phyloP scores from a whole-genome alignment of 2,797 vertebrate genomes.

The Chelonia mydas region DNA sequence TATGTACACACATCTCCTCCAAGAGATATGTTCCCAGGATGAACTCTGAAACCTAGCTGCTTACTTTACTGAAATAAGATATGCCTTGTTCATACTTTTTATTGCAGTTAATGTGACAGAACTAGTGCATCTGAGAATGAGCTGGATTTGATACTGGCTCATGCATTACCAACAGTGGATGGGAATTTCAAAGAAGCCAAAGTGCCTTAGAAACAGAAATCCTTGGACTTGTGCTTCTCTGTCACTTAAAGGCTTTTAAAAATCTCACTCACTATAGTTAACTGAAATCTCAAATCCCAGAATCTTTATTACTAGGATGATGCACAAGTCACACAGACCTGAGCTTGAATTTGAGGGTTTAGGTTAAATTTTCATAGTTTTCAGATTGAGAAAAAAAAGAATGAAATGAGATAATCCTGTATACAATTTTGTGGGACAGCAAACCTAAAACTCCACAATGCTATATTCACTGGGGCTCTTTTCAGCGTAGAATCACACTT shows the following conservation, averaged over 20 bases:
- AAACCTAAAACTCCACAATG: not conserved
- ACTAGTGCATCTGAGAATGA: not conserved
- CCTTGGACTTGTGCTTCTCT: not conserved
- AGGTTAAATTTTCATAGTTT: not conserved
- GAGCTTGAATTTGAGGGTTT: not conserved
- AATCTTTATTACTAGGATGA: not conserved
- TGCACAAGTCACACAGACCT: not conserved
- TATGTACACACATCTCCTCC: fast-evolving
- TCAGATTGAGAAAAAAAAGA: not conserved
- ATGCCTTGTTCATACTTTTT: not conserved
- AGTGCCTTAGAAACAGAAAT: not conserved
- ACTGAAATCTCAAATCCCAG: not conserved
- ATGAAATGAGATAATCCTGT: not conserved
- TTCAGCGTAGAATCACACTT: not conserved
- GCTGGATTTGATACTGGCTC: not conserved
- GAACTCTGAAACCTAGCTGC: not conserved
- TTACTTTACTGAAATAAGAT: not conserved
- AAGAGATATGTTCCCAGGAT: not conserved
- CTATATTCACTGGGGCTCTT: fast-evolving
- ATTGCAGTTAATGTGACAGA: not conserved
- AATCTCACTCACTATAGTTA: not conserved
- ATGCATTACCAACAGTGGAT: not conserved
- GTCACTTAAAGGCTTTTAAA: not conserved
- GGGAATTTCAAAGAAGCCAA: not conserved
- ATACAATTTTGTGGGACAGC: not conserved